Conservation (phyloP, 2,797 vertebrate species). For the Alca torda region DNA sequence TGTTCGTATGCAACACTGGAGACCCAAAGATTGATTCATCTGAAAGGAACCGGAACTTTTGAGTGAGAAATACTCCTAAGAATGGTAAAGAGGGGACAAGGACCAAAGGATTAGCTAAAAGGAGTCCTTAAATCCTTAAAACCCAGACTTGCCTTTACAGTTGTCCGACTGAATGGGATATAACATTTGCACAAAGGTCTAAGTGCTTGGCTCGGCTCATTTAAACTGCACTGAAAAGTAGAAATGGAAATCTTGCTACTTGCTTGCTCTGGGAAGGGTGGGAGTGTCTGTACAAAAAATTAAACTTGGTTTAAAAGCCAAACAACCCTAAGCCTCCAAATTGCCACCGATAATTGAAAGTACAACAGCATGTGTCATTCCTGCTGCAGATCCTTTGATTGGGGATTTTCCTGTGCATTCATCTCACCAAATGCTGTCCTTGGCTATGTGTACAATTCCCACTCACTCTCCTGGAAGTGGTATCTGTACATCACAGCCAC, state of each 20-base stretch:
- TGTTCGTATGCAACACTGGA: not conserved
- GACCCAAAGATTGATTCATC: not conserved
- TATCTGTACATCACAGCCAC: not conserved
- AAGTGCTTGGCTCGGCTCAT: not conserved
- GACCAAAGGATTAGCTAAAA: not conserved
- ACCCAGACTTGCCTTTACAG: not conserved
- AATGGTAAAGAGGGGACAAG: not conserved
- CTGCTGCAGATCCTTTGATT: not conserved
- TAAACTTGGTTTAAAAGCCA: not conserved
- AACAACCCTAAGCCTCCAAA: not conserved
- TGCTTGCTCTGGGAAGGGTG: not conserved
- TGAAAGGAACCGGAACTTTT: not conserved
- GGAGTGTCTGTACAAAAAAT: rapidly evolving
- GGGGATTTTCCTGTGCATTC: not conserved
- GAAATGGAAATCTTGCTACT: not conserved
- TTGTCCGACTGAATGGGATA: not conserved
- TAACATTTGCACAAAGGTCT: not conserved
- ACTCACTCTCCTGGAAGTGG: not conserved
- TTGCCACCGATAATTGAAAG: not conserved
- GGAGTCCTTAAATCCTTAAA: not conserved
- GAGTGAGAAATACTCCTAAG: not conserved
- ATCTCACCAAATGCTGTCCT: not conserved
- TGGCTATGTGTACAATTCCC: not conserved
- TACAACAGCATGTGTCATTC: not conserved
- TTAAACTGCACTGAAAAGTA: not conserved